Conservation (phyloP, 2,797 vertebrate species). For the Furcifer pardalis region DNA sequence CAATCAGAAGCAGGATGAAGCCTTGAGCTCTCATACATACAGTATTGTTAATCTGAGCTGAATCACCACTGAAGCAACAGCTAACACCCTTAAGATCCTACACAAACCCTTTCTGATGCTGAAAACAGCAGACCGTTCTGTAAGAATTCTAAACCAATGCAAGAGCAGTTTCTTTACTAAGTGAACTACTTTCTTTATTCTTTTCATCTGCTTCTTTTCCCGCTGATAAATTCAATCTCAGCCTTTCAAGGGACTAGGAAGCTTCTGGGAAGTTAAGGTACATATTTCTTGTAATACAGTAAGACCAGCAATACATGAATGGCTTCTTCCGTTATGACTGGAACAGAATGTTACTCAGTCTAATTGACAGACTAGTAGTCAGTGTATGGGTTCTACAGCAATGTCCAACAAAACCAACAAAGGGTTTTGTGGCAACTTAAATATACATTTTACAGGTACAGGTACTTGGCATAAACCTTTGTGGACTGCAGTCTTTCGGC, state of each 20-base stretch:
- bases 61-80: background rate
- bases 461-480: too few relatives aligned
- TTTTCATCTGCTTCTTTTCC: background rate
- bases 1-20: background rate
- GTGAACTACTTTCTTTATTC: fast-evolving
- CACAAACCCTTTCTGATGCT: background rate
- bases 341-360: constrained; percentile 62
- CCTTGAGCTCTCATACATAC: background rate
- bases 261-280: background rate
- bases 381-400: constrained; percentile 41
- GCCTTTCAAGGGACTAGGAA: background rate
- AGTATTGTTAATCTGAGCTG: background rate
- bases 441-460: too few relatives aligned
- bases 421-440: too few relatives aligned
- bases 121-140: background rate
- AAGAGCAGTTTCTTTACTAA: constrained; percentile 6
- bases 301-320: constrained; percentile 60
- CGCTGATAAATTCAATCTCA: background rate
- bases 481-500: too few relatives aligned
- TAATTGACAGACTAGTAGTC: constrained; percentile 63
- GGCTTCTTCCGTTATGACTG: constrained; percentile 50
- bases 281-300: constrained; percentile 44
- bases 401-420: constrained; percentile 5
- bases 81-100: background rate
- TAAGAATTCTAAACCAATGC: background rate